phyloP scores from a whole-genome alignment of 2,797 vertebrate genomes.

The Chanos chanos region DNA sequence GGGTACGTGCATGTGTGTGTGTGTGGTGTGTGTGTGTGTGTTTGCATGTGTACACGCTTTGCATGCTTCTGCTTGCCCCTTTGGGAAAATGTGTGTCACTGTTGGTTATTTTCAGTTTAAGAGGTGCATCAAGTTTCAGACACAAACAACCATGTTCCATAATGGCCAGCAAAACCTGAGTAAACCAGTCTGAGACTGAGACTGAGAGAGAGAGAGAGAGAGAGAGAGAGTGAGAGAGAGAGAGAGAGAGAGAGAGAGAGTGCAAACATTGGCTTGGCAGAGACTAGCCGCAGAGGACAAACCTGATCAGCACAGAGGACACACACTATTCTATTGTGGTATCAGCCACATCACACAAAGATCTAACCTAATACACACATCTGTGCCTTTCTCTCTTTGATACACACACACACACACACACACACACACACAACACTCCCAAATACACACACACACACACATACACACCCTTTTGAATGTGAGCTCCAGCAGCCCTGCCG shows the following conservation, averaged over 20 bases:
- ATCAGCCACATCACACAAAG: too few species aligned
- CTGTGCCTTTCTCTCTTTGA: too few species aligned
- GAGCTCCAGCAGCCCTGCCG: not conserved
- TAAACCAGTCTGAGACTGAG: not conserved
- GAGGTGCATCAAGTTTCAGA: conserved; percentile 12
- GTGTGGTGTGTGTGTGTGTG: conserved; percentile 5
- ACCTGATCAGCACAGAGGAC: not conserved
- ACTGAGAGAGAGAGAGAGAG: not conserved
- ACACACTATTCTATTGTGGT: conserved; percentile 8
- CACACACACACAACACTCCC: not conserved
- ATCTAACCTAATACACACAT: too few species aligned
- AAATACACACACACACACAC: too few species aligned
- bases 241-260: not conserved
- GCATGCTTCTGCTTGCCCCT: not conserved
- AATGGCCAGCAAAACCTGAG: not conserved
- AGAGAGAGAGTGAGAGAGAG: not conserved
- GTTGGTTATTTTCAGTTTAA: conserved; percentile 38
- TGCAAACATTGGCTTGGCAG: not conserved
- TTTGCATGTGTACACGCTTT: not conserved
- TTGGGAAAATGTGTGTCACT: conserved; percentile 5
- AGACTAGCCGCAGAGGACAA: conserved; percentile 21
- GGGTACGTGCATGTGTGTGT: too few species aligned
- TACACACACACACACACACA: too few species aligned
- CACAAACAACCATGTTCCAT: conserved; percentile 18
- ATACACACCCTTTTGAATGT: conserved; percentile 8